phyloP scores from a whole-genome alignment of 2,797 vertebrate genomes.

The Carcharodon carcharias region DNA sequence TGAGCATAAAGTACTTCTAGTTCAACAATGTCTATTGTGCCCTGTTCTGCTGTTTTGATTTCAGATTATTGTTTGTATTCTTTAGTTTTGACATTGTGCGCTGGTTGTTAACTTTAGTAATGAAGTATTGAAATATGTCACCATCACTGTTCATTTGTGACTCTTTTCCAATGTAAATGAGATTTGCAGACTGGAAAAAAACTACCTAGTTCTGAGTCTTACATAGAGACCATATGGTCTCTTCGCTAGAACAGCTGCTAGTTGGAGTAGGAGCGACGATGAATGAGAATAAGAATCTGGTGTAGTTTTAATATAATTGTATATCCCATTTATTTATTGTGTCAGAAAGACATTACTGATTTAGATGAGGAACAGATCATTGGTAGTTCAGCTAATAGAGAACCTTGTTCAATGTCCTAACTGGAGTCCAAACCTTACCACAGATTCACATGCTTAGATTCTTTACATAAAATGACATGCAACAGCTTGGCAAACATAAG shows the following conservation, averaged over 20 bases:
- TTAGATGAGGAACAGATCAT: neutral
- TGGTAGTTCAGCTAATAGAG: neutral
- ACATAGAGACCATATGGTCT: neutral
- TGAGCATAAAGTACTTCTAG: neutral
- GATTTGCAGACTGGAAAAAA: neutral
- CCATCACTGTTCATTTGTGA: neutral
- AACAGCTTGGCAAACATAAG: neutral
- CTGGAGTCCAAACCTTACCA: neutral
- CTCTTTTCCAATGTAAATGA: neutral
- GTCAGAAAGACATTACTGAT: neutral
- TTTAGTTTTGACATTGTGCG: neutral
- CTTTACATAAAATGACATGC: neutral
- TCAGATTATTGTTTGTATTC: neutral
- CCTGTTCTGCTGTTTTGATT: neutral
- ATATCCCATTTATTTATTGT: neutral
- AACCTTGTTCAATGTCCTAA: neutral
- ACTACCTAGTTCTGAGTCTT: neutral
- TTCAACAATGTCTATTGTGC: neutral
- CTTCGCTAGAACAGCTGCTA: neutral
- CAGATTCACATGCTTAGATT: neutral
- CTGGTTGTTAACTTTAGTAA: neutral
- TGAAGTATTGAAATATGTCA: neutral
- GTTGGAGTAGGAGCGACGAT: neutral
- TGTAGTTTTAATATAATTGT: neutral
- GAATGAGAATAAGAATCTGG: slow-evolving; percentile 6